Conservation (phyloP, 2,888 invertebrate species). For the Melolontha melolontha region DNA sequence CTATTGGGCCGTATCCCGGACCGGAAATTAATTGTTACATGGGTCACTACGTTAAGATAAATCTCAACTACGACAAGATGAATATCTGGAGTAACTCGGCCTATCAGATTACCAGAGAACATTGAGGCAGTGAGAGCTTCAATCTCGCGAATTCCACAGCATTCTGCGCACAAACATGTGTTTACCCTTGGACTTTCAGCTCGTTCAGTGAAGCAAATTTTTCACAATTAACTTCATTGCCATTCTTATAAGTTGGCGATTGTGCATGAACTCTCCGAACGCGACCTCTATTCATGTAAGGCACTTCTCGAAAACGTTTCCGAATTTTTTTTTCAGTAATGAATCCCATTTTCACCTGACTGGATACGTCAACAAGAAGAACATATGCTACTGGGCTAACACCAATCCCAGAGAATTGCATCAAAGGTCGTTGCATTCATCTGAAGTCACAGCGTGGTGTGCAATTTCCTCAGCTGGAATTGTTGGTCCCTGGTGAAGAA, state of each 20-base stretch:
- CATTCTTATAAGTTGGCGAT: constrained; percentile 55
- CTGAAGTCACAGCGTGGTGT: constrained; percentile 51
- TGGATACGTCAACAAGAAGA: constrained; percentile 29
- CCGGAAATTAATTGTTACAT: constrained; percentile 53
- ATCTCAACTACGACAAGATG: constrained; percentile 48
- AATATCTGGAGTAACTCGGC: constrained; percentile 50
- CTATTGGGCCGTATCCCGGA: too few species aligned
- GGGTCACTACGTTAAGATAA: constrained; percentile 51
- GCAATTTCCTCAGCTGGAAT: constrained; percentile 44
- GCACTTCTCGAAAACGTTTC: too few species aligned
- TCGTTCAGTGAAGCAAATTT: constrained; percentile 53
- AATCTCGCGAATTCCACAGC: constrained; percentile 3
- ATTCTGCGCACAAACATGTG: constrained; percentile 1
- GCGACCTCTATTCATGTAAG: too few species aligned
- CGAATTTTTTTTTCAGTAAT: too few species aligned
- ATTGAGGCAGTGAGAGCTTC: too few species aligned
- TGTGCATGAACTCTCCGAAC: too few species aligned
- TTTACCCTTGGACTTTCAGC: constrained; percentile 46
- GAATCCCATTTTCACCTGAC: too few species aligned
- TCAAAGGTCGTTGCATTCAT: constrained; percentile 50
- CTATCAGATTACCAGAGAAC: constrained; percentile 49
- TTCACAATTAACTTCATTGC: constrained; percentile 52
- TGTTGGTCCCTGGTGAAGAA: constrained; percentile 52
- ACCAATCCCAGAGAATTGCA: constrained; percentile 49
- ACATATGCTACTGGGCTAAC: constrained; percentile 43